Percentiles rank a stretch among this genome's conserved stretches.
These are phyloP conservation scores for Helicolenus hilgendorfi DNA, from an alignment of 2,797 vertebrate species.

Conservation along the genomic window DNA sequence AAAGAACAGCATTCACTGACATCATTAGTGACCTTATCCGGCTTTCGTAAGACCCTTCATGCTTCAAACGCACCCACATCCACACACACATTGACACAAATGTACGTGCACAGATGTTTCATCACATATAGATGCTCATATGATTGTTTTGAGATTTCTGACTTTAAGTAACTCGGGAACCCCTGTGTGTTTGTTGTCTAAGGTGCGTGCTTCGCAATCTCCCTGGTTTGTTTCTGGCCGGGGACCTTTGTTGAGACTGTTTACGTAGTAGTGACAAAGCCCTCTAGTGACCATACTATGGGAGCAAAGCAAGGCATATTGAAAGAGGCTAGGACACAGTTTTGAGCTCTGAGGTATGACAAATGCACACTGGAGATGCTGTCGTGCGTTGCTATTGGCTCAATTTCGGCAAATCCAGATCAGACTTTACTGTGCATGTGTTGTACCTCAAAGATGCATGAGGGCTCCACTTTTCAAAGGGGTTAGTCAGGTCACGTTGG, in stretches of 20 bases:
- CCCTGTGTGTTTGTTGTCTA: background rate
- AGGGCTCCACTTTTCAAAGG: too few relatives aligned
- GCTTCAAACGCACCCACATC: background rate
- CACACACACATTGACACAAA: background rate
- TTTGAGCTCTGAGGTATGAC: too few relatives aligned
- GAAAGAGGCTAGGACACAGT: too few relatives aligned
- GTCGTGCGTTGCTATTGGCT: too few relatives aligned
- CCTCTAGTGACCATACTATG: background rate
- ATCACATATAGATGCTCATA: background rate
- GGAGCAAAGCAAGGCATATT: background rate
- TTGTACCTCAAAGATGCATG: too few relatives aligned
- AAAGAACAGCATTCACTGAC: slow-evolving; percentile 50
- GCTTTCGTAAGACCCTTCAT: slow-evolving; percentile 26
- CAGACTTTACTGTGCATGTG: accelerated
- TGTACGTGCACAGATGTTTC: background rate
- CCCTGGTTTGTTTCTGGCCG: background rate
- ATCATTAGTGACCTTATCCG: slow-evolving; percentile 46
- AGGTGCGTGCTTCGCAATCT: background rate
- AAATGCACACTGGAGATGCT: too few relatives aligned
- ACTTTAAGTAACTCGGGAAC: background rate
- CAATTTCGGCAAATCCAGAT: too few relatives aligned
- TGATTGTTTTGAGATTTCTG: background rate
- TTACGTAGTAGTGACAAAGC: background rate
- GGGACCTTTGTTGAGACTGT: background rate
- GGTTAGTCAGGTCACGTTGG: too few relatives aligned